phyloP scores from a whole-genome alignment of 2,113 vertebrate species.

The Takifugu flavidus region DNA sequence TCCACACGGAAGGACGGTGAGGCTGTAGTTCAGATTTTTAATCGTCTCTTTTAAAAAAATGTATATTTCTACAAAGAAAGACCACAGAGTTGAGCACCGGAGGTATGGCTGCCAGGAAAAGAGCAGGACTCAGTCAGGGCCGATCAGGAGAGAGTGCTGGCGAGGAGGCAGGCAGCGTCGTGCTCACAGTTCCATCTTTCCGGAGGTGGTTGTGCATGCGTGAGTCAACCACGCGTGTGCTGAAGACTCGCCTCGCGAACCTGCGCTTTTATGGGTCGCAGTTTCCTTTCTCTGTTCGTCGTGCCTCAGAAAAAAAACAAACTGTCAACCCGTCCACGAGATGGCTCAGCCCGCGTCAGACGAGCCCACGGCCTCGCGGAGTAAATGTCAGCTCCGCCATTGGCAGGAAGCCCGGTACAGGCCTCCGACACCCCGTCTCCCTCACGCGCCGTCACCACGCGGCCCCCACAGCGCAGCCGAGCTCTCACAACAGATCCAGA shows the following conservation, averaged over 20 bases:
- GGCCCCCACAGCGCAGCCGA: conserved; percentile 58
- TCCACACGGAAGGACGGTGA: no score
- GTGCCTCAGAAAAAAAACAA: conserved; percentile 11
- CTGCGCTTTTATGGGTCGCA: conserved; percentile 19
- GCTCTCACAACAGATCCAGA: conserved; percentile 40
- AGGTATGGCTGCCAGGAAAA: conserved; percentile 15
- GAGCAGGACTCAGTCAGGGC: conserved; percentile 11
- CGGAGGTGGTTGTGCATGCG: conserved; percentile 16
- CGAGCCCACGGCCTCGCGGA: conserved; percentile 53
- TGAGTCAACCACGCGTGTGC: conserved; percentile 33
- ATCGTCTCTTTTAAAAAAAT: no score
- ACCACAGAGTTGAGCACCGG: not conserved
- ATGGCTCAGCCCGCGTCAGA: conserved; percentile 7
- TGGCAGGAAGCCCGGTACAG: conserved; percentile 49
- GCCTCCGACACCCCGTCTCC: conserved; percentile 39
- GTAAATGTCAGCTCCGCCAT: conserved; percentile 67
- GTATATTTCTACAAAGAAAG: conserved; percentile 13
- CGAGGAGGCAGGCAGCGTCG: conserved; percentile 21
- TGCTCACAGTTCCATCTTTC: conserved; percentile 13
- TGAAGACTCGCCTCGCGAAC: conserved; percentile 21
- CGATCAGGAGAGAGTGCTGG: conserved; percentile 10
- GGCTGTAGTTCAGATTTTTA: no score
- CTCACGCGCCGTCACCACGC: conserved; percentile 3
- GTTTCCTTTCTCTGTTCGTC: conserved; percentile 36
- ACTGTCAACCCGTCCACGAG: conserved; percentile 29